A percentile compares a stretch with the other conserved stretches of the same genome.
Evolutionary conservation across 2,888 invertebrate genomes (phyloP).

Genomic region (Lobophora halterata): DNA sequence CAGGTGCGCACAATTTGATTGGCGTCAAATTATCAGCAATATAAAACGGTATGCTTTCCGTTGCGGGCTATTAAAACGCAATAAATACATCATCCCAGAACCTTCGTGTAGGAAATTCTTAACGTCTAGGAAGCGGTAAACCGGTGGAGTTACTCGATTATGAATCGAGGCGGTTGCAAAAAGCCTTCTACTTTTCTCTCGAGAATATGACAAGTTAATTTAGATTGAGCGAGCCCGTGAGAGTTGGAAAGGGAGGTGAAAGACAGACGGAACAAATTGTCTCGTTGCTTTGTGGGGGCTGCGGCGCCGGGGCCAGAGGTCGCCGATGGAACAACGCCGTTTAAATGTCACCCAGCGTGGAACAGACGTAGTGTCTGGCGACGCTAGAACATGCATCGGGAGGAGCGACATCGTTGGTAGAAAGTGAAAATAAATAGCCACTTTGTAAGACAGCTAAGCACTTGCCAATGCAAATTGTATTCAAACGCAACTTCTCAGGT

Average conservation of each 20-base stretch:
- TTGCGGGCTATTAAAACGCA: conserved; percentile 53
- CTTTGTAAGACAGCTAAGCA: conserved; percentile 33
- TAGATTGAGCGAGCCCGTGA: conserved; percentile 61
- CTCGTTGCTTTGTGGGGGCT: conserved; percentile 53
- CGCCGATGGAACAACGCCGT: conserved; percentile 37
- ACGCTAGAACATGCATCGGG: conserved; percentile 37
- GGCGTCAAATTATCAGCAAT: conserved; percentile 48
- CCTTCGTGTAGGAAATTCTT: conserved; percentile 42
- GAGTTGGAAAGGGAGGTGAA: conserved; percentile 61
- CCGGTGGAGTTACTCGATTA: conserved; percentile 56
- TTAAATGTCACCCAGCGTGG: conserved; percentile 41
- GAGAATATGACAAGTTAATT: conserved; percentile 72
- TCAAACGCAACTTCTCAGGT: conserved; percentile 13
- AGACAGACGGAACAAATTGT: conserved; percentile 65
- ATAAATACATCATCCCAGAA: conserved; percentile 49
- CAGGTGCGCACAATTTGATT: conserved; percentile 42
- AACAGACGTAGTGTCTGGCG: conserved; percentile 38
- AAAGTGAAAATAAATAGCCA: conserved; percentile 53
- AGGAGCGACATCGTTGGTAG: conserved; percentile 44
- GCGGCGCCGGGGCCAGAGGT: conserved; percentile 48
- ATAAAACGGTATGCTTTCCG: conserved; percentile 55
- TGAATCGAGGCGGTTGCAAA: conserved; percentile 45
- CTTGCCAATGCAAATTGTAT: conserved; percentile 39
- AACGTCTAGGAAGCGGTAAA: conserved; percentile 42
- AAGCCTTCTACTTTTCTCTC: no score